These are phyloP conservation scores for Arnoldichthys spilopterus DNA, from an alignment of 2,797 vertebrate genomes.

Conservation along the genomic window DNA sequence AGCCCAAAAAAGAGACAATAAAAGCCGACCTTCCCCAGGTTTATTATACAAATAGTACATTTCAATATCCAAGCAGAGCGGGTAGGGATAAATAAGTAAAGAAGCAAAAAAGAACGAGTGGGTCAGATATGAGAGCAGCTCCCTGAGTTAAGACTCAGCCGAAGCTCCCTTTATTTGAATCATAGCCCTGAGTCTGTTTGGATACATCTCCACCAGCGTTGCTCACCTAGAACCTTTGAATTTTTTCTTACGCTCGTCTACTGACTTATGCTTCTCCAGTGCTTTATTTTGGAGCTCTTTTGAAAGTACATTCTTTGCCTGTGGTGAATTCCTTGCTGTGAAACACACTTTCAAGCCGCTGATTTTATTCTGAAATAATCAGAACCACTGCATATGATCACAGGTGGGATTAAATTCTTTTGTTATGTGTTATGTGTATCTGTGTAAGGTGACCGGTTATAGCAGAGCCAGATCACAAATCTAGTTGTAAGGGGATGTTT, in stretches of 20 bases:
- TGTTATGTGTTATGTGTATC: neutral
- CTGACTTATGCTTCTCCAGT: neutral
- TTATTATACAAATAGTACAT: neutral
- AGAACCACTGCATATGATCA: neutral
- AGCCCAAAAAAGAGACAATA: neutral
- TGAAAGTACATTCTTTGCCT: neutral
- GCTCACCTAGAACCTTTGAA: conserved; percentile 8
- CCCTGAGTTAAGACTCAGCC: neutral
- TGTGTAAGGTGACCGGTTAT: neutral
- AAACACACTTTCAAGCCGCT: neutral
- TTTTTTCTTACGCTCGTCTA: neutral
- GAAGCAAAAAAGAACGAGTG: neutral
- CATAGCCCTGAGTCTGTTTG: neutral
- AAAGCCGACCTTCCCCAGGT: neutral
- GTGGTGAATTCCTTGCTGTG: neutral
- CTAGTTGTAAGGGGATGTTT: too few species aligned
- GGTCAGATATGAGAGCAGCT: neutral
- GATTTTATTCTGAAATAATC: neutral
- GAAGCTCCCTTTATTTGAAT: neutral
- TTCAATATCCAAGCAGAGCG: neutral
- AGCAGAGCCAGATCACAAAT: neutral
- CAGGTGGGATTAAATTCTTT: neutral
- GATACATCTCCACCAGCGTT: neutral
- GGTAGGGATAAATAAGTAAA: neutral
- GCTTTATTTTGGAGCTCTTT: neutral